Conservation (phyloP, 2,888 invertebrate species). For the Pogonocherus hispidulus region DNA sequence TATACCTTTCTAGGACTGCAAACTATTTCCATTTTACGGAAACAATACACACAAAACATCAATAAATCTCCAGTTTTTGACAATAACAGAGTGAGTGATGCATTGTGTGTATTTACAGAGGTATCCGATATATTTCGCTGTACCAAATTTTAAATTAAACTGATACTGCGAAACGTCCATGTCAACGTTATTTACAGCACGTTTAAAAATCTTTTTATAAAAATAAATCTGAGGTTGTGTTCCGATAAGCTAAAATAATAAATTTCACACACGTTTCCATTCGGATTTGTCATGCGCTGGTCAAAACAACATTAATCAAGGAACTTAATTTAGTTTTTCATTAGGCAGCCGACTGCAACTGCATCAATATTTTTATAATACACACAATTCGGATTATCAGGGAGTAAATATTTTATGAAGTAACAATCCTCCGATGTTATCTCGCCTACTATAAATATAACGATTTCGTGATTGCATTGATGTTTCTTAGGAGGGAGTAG, state of each 20-base stretch:
- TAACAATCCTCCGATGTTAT: conserved; percentile 27
- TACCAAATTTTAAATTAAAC: conserved; percentile 20
- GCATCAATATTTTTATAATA: conserved; percentile 28
- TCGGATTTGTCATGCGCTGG: conserved; percentile 21
- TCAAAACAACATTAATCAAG: conserved; percentile 33
- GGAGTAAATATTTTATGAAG: conserved; percentile 46
- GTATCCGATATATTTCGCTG: background rate
- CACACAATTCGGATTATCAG: conserved; percentile 42
- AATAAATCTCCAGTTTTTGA: background rate
- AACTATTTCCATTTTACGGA: background rate
- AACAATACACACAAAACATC: background rate
- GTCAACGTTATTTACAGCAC: conserved; percentile 21
- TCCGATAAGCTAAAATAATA: conserved; percentile 32
- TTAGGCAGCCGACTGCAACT: conserved; percentile 1
- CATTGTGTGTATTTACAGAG: background rate
- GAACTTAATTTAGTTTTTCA: conserved; percentile 19
- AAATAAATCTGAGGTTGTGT: conserved; percentile 21
- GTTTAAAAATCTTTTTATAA: conserved; percentile 21
- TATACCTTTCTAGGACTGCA: background rate
- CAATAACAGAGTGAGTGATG: background rate
- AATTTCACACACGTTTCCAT: conserved; percentile 26
- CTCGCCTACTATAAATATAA: conserved; percentile 21
- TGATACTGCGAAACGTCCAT: conserved; percentile 7
- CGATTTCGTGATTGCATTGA: no score
- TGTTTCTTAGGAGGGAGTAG: conserved; percentile 2